Base-by-base conservation (phyloP, 2,888 invertebrate genomes). In the Spicauda simplicius region DNA sequence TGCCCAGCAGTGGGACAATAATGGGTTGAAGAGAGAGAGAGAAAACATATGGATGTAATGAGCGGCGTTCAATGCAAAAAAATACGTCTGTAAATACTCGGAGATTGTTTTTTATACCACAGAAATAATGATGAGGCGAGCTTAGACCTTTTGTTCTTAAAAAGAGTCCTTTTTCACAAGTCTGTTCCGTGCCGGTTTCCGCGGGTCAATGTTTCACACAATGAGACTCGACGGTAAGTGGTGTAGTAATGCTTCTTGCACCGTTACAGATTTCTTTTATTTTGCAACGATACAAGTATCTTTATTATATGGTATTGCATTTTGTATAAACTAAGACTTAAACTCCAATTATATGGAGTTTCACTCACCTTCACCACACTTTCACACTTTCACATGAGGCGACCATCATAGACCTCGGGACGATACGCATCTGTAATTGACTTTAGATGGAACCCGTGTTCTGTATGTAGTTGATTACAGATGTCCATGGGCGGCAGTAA, bases 201-300 rank as follows among this genome's bases (percentile, higher is more conserved):
- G 48, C 48, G 48, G 64, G 64, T 56, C 48, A 64, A 64, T 56
- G 56, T 64, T 64, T 33, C 25, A 33, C 55, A 63, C 60, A 61
- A 61, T 59, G 59, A 59, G 59, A 50, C 48, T 58, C n/a, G 48
- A 16, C 25, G 59, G 59, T 50, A 60, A 48, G 50, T 60, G 59
- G 59, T 50, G 59, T 59, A 48, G 48, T 58, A 48, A 58, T 25
- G 58, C 45, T 25, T 16, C 25, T 58, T 58, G n/a, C 16, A 48
- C 18, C 25, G 45, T 16, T 50, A 50, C 18, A 10, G 18, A 45
- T n/a, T 45, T 45, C 45, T 45, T 12, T n/a, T 45, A 14, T 45
- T n/a, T n/a, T n/a, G 7, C 5, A 45, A 12, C 37, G 37, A 37
- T 37, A 37, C 37, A 37, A 37, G 0, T 37, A 37, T 37, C 37